Base-by-base conservation (phyloP, 2,113 vertebrate species). In the Maccullochella peelii region DNA sequence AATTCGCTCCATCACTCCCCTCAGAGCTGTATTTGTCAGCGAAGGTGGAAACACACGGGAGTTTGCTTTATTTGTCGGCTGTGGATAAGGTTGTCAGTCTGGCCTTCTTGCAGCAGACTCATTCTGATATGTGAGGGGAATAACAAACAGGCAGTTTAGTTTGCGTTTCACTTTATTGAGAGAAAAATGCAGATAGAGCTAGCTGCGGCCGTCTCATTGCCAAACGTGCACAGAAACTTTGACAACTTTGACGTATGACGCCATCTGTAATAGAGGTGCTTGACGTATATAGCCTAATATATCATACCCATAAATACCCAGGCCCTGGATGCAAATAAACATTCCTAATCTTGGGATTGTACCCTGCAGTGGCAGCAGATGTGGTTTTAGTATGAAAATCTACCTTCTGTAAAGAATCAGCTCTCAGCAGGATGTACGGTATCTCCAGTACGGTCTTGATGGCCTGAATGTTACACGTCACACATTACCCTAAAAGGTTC, bases 1-100 rank as follows among this genome's bases (percentile, higher is more conserved):
- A 38, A 85, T 85, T 58, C 70, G 25, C 82, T 86, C 72, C 88
- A 30, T 90, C 70, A 21, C 85, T 85, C 79, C 68, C 73, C 44
- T 81, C 58, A 52, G 77, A 82, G 79, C 80, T 50, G 83, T n/a
- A 16, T 78, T 71, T 70, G 88, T 69, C 71, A 62, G 69, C 0
- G 49, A 10, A 42, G 66, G 57, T 58, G 58, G 78, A 62, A 73
- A 76, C 73, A 49, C 52, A 33, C 4, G 36, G 80, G 74, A 62
- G 66, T 73, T 75, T 36, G 68, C 82, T 80, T 76, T 78, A 63
- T 70, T 82, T 82, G 83, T 61, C 9, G 50, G 70, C 73, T 7
- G 65, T 27, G 80, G 82, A 84, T 80, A 42, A 86, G 79, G 79
- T 42, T 70, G 77, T 80, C 80, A 62, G 75, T 87, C 58, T 79